Conservation (phyloP, 2,888 invertebrate species). For the Therioaphis trifolii region DNA sequence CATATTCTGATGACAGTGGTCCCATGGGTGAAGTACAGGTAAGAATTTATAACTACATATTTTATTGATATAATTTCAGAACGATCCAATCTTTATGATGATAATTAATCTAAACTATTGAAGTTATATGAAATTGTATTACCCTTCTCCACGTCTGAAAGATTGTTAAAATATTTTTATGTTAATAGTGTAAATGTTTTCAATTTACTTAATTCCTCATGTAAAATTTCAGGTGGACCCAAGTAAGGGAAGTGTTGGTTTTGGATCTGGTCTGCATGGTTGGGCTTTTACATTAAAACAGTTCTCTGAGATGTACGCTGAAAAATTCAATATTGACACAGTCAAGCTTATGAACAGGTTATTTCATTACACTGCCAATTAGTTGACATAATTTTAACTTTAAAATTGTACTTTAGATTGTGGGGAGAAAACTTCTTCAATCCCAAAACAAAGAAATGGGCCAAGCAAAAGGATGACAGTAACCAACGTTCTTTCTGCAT, state of each 20-base stretch:
- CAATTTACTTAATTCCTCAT: too few relatives aligned
- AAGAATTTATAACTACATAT: slow-evolving; percentile 65
- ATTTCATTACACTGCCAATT: background rate
- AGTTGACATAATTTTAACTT: background rate
- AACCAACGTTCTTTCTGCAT: slow-evolving; percentile 98
- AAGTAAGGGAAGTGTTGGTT: slow-evolving; percentile 98
- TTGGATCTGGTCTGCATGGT: slow-evolving; percentile 99
- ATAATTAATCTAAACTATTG: slow-evolving; percentile 12
- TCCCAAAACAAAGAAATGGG: slow-evolving; percentile 97
- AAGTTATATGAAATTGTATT: slow-evolving; percentile 51
- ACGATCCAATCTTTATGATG: slow-evolving; percentile 37
- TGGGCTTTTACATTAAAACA: slow-evolving; percentile 99
- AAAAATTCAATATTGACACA: slow-evolving; percentile 97
- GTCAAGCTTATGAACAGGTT: slow-evolving; percentile 94
- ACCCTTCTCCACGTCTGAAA: slow-evolving; percentile 64
- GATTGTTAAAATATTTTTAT: slow-evolving; percentile 32
- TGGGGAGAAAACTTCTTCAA: slow-evolving; percentile 99
- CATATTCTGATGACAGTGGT: slow-evolving; percentile 96
- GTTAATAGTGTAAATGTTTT: too few relatives aligned
- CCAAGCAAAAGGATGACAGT: slow-evolving; percentile 87
- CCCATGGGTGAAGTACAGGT: slow-evolving; percentile 99
- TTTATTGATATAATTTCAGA: background rate
- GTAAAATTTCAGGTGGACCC: slow-evolving; percentile 82
- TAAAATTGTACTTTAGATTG: slow-evolving; percentile 70
- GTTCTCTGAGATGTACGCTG: slow-evolving; percentile 98